phyloP scores from a whole-genome alignment of 2,113 vertebrate species.

The Narcine bancroftii region DNA sequence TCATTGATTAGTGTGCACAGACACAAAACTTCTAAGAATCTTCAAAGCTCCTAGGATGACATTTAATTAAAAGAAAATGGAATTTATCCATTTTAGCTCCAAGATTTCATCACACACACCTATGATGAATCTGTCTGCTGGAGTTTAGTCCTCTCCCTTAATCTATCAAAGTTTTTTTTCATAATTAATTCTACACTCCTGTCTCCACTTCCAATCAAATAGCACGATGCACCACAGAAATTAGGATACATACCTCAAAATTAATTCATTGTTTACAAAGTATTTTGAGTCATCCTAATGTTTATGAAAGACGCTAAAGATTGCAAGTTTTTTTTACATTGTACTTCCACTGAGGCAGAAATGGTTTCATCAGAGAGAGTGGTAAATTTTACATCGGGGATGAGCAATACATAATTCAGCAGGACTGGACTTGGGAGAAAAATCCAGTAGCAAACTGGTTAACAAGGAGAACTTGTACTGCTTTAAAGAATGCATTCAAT shows the following conservation, averaged over 20 bases:
- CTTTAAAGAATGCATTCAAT: neutral
- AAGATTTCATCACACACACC: neutral
- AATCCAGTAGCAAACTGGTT: no score
- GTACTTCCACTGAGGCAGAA: neutral
- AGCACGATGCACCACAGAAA: no score
- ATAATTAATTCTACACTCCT: neutral
- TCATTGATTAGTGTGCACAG: neutral
- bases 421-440: neutral
- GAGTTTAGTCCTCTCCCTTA: neutral
- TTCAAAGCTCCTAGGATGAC: neutral
- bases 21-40: neutral
- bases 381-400: neutral
- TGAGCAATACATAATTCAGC: neutral
- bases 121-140: neutral
- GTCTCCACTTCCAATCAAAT: neutral
- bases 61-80: neutral
- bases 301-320: neutral
- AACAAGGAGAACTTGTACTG: neutral
- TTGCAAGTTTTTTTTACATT: neutral
- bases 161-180: neutral
- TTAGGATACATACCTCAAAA: neutral
- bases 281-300: neutral
- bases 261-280: neutral
- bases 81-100: neutral
- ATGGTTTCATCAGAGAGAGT: neutral